These are phyloP conservation scores for Sinella curviseta DNA, from an alignment of 1,140 invertebrate species.

Conservation along the genomic window DNA sequence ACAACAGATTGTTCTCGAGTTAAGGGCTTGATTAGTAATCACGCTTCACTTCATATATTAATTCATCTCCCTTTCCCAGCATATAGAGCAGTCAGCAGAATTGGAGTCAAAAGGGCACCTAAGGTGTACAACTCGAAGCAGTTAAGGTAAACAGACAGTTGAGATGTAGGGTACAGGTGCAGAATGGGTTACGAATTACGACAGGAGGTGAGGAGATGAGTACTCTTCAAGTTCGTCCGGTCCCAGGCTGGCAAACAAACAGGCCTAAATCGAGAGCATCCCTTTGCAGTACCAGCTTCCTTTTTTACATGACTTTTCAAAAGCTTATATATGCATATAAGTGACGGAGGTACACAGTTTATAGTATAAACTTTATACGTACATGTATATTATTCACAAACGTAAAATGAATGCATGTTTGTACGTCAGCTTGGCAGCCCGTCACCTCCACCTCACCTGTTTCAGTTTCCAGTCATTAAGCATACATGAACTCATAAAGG, in stretches of 20 bases:
- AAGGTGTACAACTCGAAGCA: conserved; percentile 7
- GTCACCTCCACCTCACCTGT: too few species aligned
- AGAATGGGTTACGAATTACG: too few species aligned
- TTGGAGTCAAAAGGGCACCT: conserved; percentile 19
- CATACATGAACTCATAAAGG: too few species aligned
- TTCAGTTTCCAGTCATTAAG: too few species aligned
- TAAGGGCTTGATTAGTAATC: conserved; percentile 2
- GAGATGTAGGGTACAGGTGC: background rate
- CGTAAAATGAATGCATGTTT: too few species aligned
- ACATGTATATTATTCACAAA: too few species aligned
- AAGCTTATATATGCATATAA: background rate
- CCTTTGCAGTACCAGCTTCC: background rate
- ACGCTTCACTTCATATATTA: background rate
- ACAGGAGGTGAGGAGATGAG: background rate
- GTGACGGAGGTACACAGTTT: background rate
- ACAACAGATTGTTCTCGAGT: background rate
- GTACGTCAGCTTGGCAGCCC: too few species aligned
- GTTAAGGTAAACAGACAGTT: background rate
- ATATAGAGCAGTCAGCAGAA: background rate
- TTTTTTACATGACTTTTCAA: background rate
- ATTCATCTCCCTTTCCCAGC: background rate
- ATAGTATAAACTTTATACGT: too few species aligned
- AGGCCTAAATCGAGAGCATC: background rate
- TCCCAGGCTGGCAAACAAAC: background rate
- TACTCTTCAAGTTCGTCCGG: conserved; percentile 2